Evolutionary conservation across 2,888 invertebrate genomes (phyloP).

Genomic region (Lasioglossum pauxillum): DNA sequence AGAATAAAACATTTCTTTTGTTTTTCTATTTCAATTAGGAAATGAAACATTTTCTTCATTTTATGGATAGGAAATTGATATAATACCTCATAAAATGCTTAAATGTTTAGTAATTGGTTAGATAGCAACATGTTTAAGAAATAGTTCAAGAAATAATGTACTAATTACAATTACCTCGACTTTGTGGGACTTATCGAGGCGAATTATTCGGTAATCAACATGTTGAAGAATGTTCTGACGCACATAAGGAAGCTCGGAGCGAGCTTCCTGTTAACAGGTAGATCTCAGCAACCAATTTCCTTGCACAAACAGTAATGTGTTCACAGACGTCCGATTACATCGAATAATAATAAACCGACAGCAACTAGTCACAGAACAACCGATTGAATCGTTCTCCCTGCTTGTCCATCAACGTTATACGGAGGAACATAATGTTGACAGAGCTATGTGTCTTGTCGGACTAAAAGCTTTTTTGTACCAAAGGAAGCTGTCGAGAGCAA

Average conservation of each 20-base stretch:
- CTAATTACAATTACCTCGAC: not conserved
- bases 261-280: not conserved
- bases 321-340: not conserved
- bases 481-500: constrained; percentile 35
- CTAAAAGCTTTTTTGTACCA: constrained; percentile 9
- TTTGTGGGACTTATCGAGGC: not conserved
- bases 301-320: not conserved
- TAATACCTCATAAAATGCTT: no score
- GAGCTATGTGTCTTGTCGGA: not conserved
- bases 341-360: not conserved
- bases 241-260: not conserved
- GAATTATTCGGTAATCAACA: not conserved
- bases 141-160: not conserved
- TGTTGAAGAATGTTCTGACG: not conserved
- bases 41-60: no score
- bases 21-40: no score
- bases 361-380: not conserved
- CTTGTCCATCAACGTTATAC: not conserved
- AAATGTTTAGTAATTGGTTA: no score
- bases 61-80: no score
- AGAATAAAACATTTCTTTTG: no score
- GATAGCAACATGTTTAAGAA: no score
- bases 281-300: not conserved
- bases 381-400: not conserved
- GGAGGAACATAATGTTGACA: not conserved